A percentile compares a stretch with the other conserved stretches of the same genome.
Evolutionary conservation across 2,797 vertebrate genomes (phyloP).

Genomic region (Australoheros facetus): DNA sequence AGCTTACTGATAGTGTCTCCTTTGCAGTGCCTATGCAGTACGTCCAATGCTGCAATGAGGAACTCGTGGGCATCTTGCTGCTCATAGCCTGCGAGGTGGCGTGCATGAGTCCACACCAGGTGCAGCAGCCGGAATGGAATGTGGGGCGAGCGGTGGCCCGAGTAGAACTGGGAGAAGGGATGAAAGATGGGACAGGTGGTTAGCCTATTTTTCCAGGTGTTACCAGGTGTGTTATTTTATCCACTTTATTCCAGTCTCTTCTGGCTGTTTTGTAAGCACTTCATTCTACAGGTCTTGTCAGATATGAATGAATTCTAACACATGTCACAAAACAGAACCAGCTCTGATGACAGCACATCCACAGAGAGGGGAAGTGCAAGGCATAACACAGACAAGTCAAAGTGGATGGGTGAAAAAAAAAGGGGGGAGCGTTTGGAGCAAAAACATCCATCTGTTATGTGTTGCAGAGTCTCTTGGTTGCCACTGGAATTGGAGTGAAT

Average conservation of each 20-base stretch:
- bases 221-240: conserved; percentile 11
- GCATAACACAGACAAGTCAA: neutral
- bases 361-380: conserved; percentile 16
- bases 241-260: neutral
- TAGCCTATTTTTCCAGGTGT: conserved; percentile 47
- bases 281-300: neutral
- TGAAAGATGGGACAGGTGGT: conserved; percentile 44
- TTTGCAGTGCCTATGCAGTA: conserved; percentile 98
- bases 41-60: conserved; percentile 97
- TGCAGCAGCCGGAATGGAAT: conserved; percentile 99
- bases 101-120: conserved; percentile 98
- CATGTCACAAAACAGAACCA: neutral
- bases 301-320: conserved; percentile 20
- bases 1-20: conserved; percentile 83
- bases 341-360: conserved; percentile 9
- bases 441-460: conserved; percentile 34
- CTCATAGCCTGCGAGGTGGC: conserved; percentile 98
- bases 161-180: conserved; percentile 89
- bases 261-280: neutral
- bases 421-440: neutral
- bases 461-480: conserved; percentile 31
- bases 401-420: neutral
- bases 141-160: conserved; percentile 98
- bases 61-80: conserved; percentile 99
- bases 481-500: conserved; percentile 45